Conservation (phyloP, 2,113 vertebrate species). For the Chionomys nivalis region DNA sequence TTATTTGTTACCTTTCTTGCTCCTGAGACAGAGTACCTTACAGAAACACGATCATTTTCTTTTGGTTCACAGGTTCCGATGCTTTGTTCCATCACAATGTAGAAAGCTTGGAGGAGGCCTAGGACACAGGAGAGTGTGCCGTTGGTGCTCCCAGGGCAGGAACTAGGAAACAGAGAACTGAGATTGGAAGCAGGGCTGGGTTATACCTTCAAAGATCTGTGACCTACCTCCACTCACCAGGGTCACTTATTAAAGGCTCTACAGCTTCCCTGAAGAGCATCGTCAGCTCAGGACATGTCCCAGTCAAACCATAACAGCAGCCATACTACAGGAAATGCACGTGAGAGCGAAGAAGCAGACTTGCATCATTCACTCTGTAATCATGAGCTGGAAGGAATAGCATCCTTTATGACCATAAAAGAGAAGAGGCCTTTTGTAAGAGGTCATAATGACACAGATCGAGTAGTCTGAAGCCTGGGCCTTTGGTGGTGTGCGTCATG, state of each 20-base stretch:
- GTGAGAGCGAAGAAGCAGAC: neutral
- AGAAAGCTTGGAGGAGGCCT: neutral
- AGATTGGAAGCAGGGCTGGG: neutral
- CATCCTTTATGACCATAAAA: constrained; percentile 57
- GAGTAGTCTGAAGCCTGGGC: constrained; percentile 51
- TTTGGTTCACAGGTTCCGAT: neutral
- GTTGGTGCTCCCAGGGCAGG: neutral
- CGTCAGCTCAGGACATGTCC: neutral
- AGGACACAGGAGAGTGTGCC: neutral
- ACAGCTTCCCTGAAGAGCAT: neutral
- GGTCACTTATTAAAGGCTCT: neutral
- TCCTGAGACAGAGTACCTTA: neutral
- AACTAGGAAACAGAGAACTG: no score
- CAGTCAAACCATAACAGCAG: neutral
- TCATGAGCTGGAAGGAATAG: constrained; percentile 40
- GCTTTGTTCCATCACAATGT: neutral
- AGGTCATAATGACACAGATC: neutral
- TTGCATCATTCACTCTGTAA: constrained; percentile 29
- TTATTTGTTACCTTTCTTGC: neutral
- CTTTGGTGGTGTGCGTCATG: constrained; percentile 5
- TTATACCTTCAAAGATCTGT: neutral
- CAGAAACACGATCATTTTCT: neutral
- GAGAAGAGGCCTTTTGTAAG: constrained; percentile 43
- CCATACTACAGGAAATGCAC: neutral
- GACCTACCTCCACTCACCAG: neutral